A percentile compares a stretch with the other conserved stretches of the same genome.
Conservation (phyloP, 2,888 invertebrate genomes). For the Endotricha flammealis region DNA sequence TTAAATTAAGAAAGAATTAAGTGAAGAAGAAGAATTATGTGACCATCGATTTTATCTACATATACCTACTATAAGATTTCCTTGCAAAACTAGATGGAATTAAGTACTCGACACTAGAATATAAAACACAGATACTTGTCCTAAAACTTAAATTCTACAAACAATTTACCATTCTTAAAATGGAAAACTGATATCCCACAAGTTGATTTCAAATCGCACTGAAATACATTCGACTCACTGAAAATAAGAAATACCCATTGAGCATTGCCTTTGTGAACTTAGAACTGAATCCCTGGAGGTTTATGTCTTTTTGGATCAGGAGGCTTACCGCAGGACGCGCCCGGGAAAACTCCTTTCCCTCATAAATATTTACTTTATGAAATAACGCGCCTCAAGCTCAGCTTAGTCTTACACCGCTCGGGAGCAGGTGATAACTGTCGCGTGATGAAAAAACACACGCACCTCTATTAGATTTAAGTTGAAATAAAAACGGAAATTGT, state of each 20-base stretch:
- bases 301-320: conserved; percentile 75
- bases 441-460: conserved; percentile 42
- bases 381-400: conserved; percentile 64
- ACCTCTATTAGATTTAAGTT: conserved; percentile 21
- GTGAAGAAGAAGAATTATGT: too few species aligned
- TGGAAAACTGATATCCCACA: too few species aligned
- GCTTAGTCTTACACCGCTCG: conserved; percentile 58
- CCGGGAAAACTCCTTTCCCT: conserved; percentile 62
- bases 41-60: too few species aligned
- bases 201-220: background rate
- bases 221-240: conserved; percentile 25
- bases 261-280: conserved; percentile 67
- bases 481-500: too few species aligned
- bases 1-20: too few species aligned
- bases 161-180: too few species aligned
- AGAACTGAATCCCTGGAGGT: conserved; percentile 70
- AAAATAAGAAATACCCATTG: conserved; percentile 47
- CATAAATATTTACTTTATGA: conserved; percentile 78
- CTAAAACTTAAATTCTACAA: too few species aligned
- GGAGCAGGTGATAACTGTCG: conserved; percentile 63
- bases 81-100: too few species aligned
- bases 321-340: conserved; percentile 66
- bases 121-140: too few species aligned
- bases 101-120: too few species aligned
- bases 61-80: too few species aligned